Percentiles rank a stretch among this genome's conserved stretches.
phyloP scores from a whole-genome alignment of 2,113 vertebrate species.

The Macrotis lagotis region DNA sequence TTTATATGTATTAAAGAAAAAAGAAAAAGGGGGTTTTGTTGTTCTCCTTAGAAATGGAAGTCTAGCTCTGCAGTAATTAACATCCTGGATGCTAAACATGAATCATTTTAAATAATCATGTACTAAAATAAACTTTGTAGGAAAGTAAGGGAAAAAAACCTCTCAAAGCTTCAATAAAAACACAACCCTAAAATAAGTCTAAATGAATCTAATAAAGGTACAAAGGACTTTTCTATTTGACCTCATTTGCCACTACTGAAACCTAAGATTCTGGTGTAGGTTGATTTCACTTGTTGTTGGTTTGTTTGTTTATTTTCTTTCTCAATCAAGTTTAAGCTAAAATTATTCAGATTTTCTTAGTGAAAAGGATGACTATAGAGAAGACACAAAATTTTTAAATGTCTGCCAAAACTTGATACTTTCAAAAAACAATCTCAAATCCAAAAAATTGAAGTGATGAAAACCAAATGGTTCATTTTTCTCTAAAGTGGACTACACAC shows the following conservation, averaged over 20 bases:
- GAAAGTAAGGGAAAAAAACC: constrained; percentile 15
- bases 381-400: not conserved
- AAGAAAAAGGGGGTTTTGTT: constrained; percentile 18
- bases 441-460: not conserved
- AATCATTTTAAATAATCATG: constrained; percentile 26
- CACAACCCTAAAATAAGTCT: not conserved
- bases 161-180: constrained; percentile 14
- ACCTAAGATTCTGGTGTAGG: not conserved
- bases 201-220: not conserved
- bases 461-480: not conserved
- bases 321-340: not conserved
- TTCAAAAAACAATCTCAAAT: not conserved
- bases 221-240: not conserved
- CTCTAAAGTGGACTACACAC: not conserved
- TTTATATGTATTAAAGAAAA: not conserved
- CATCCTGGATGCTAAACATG: constrained; percentile 45
- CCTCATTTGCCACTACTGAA: not conserved
- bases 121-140: constrained; percentile 41
- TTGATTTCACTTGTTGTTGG: not conserved
- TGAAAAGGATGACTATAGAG: not conserved
- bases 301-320: not conserved
- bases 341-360: not conserved
- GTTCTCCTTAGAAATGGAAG: constrained; percentile 17
- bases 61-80: constrained; percentile 54
- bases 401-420: not conserved